Base-by-base conservation (phyloP, 2,113 vertebrate species). In the Cisticola juncidis region DNA sequence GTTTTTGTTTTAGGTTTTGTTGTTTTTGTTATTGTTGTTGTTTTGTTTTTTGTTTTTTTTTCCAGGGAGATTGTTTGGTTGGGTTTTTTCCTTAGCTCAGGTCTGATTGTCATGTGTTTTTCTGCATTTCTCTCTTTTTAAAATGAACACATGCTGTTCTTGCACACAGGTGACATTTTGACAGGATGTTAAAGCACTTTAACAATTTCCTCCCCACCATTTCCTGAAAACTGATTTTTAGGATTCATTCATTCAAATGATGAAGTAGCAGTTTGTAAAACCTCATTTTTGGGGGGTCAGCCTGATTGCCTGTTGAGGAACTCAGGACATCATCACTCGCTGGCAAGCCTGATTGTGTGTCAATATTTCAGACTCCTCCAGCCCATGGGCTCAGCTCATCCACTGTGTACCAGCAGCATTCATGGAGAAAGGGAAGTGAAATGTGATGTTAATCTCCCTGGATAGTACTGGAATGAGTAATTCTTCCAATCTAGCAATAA, bases 401-500 rank as follows among this genome's bases (percentile, higher is more conserved):
- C 68, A 38, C 33, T 20, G 29, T 22, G 47, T 56, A 78, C 45
- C 77, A 56, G 40, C 77, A 89, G 58, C 81, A 42, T 38, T 74
- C 65, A 14, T 48, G 45, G 28, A 85, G 48, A 65, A 86, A 53
- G 12, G 9, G 50, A 89, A 95, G 40, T 19, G 23, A 92, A 81
- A 86, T 48, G 72, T 64, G 61, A 86, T 65, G 81, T 85, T 89
- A 74, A 94, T 85, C 69, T 95, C 89, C 73, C 70, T 73, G n/a
- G 74, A 72, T 81, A 79, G 22, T 79, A 53, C 65, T 71, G 38
- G 77, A 94, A 89, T 68, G 70, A 90, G 47, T 92, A 92, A 95
- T 95, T 95, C 81, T 89, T 92, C 73, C 77, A 84, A 84, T 91
- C 81, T 92, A 94, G 57, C 78, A 80, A 28, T 74, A 91, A 90